Conservation (phyloP, 2,113 vertebrate genomes). For the Plecotus auritus region DNA sequence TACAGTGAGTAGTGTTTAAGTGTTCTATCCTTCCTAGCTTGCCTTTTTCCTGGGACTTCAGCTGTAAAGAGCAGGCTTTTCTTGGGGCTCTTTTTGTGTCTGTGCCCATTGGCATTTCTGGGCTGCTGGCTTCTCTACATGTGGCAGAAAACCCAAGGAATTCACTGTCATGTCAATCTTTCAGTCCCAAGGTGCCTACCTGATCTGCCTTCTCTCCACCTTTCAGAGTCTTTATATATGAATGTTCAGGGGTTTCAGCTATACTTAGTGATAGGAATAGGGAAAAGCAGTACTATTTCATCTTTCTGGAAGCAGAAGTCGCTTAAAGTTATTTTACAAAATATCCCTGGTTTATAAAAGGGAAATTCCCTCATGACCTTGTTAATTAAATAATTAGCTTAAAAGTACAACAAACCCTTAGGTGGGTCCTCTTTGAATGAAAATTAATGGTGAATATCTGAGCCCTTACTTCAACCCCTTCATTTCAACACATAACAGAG, state of each 20-base stretch:
- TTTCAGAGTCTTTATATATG: not conserved
- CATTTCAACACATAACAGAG: not conserved
- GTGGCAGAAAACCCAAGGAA: not conserved
- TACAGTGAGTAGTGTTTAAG: not conserved
- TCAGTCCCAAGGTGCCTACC: not conserved
- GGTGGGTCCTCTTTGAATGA: not conserved
- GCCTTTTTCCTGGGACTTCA: not conserved
- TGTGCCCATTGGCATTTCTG: not conserved
- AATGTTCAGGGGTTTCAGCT: not conserved
- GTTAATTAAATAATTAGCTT: constrained; percentile 5
- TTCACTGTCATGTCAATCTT: not conserved
- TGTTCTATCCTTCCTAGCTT: not conserved
- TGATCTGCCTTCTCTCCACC: not conserved
- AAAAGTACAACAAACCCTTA: not conserved
- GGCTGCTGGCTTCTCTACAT: not conserved
- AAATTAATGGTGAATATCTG: not conserved
- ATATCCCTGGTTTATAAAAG: not conserved
- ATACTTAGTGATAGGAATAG: not conserved
- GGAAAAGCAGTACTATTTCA: not conserved
- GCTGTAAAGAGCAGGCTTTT: not conserved
- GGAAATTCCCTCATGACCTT: not conserved
- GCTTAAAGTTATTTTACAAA: constrained; percentile 6
- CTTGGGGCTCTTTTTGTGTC: not conserved
- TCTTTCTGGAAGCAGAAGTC: not conserved
- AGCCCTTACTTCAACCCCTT: not conserved